Conservation (phyloP, 1,140 invertebrate genomes). For the Camponotus pennsylvanicus region DNA sequence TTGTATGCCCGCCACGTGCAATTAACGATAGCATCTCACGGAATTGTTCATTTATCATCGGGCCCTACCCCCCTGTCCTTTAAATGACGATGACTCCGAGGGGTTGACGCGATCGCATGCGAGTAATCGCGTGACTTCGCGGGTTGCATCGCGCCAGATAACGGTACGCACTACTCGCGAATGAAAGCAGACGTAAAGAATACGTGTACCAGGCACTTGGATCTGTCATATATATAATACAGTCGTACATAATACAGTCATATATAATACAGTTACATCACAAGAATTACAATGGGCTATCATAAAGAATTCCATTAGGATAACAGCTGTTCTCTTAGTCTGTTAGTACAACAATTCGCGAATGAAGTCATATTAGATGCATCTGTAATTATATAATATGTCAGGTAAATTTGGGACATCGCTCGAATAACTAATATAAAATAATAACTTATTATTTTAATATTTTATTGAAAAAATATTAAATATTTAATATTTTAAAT, state of each 20-base stretch:
- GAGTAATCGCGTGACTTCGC: constrained; percentile 21
- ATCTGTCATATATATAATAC: constrained; percentile 15
- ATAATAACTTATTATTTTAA: no score
- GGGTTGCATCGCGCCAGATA: background rate
- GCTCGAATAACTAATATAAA: no score
- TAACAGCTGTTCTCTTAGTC: background rate
- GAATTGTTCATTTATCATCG: constrained; percentile 79
- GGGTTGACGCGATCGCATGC: constrained; percentile 12
- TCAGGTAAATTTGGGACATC: no score
- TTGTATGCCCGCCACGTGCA: constrained; percentile 78
- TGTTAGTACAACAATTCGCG: background rate
- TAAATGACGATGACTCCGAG: constrained; percentile 51
- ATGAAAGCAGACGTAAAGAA: background rate
- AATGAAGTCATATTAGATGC: background rate
- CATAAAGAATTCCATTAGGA: constrained; percentile 7
- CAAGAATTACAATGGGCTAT: background rate
- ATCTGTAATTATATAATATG: background rate
- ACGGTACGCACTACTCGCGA: constrained; percentile 7
- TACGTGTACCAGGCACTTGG: background rate
- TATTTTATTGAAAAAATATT: background rate
- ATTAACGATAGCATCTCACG: constrained; percentile 82
- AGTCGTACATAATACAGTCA: no score
- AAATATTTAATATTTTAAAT: no score
- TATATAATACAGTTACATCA: constrained; percentile 1
- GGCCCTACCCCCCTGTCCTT: constrained; percentile 59